These are phyloP conservation scores for Orius insidiosus DNA, from an alignment of 1,140 invertebrate species.

Conservation along the genomic window DNA sequence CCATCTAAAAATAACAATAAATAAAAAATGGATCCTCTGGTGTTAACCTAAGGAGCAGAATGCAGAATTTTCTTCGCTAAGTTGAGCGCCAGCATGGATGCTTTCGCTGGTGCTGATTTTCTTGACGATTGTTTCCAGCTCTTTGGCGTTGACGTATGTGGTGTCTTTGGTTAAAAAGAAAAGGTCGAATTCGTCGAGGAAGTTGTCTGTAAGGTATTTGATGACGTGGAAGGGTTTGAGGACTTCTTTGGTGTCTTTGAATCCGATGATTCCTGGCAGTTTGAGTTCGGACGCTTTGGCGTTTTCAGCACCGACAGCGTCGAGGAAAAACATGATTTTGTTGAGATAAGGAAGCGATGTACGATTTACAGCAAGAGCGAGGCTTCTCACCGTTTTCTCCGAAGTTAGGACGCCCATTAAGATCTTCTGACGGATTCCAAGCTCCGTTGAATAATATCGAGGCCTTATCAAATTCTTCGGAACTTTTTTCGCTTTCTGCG, in stretches of 20 bases:
- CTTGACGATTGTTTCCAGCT: conserved; percentile 45
- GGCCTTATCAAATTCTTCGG: conserved; percentile 48
- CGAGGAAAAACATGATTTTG: conserved; percentile 59
- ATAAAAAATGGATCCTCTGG: not conserved
- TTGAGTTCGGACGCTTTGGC: conserved; percentile 36
- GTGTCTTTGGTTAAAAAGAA: conserved; percentile 72
- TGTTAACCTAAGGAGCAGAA: conserved; percentile 47
- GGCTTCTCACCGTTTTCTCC: conserved; percentile 45
- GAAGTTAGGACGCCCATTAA: conserved; percentile 68
- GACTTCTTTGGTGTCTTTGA: conserved; percentile 55
- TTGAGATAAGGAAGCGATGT: conserved; percentile 62
- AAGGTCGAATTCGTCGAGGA: conserved; percentile 74
- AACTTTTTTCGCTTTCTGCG: conserved; percentile 29
- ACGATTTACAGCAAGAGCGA: conserved; percentile 59
- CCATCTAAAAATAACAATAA: conserved; percentile 32
- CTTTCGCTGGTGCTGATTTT: conserved; percentile 66
- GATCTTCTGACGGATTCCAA: conserved; percentile 77
- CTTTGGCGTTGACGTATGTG: conserved; percentile 58
- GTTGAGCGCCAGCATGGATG: conserved; percentile 49
- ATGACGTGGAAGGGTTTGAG: conserved; percentile 66
- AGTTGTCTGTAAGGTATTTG: conserved; percentile 79
- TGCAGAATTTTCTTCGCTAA: conserved; percentile 26
- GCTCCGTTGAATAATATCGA: conserved; percentile 79
- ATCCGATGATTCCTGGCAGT: conserved; percentile 59
- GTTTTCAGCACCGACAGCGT: conserved; percentile 42